Conservation (phyloP, 2,113 vertebrate genomes). For the Ovis canadensis region DNA sequence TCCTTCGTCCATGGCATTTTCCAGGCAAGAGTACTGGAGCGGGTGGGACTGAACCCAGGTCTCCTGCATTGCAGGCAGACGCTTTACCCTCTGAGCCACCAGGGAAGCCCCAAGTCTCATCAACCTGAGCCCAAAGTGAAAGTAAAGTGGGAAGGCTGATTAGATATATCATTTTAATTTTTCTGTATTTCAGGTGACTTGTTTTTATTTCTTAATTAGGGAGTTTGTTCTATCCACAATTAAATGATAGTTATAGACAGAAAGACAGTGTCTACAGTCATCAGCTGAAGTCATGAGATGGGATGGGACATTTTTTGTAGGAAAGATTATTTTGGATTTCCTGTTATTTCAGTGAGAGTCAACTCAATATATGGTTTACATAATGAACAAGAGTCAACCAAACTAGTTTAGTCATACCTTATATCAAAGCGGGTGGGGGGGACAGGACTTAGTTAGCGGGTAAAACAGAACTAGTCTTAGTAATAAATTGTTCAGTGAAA, state of each 20-base stretch:
- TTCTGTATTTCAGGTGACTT: background rate
- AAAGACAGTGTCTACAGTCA: background rate
- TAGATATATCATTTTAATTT: background rate
- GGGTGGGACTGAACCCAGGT: background rate
- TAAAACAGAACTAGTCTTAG: background rate
- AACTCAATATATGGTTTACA: background rate
- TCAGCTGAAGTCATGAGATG: background rate
- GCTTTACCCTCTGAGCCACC: background rate
- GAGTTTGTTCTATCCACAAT: background rate
- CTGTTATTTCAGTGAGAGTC: background rate
- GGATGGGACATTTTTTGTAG: background rate
- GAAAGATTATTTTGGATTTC: background rate
- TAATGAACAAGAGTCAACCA: background rate
- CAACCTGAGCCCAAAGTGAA: background rate
- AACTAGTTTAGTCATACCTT: background rate
- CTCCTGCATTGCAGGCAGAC: background rate
- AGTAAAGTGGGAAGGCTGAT: background rate
- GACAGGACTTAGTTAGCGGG: background rate
- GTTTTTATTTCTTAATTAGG: background rate
- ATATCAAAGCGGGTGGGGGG: background rate
- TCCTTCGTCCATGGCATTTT: background rate
- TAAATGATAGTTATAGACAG: background rate
- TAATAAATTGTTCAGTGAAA: background rate
- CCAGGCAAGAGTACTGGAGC: background rate
- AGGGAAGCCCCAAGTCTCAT: background rate